A percentile compares a stretch with the other conserved stretches of the same genome.
Evolutionary conservation across 2,113 vertebrate genomes (phyloP).

Genomic region (Lontra canadensis): DNA sequence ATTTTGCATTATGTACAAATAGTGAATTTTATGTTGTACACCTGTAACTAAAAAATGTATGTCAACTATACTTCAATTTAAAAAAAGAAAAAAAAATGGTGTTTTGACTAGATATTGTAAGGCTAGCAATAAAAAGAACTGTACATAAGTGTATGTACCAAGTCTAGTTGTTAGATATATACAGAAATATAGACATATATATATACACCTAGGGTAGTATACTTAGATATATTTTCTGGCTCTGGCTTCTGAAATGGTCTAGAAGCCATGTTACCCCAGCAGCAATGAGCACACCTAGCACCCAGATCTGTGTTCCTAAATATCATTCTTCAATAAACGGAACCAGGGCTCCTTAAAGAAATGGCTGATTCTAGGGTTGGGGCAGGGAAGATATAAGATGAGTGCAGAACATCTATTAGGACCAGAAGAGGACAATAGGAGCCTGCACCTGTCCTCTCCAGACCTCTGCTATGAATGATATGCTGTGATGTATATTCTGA

Average conservation of each 20-base stretch:
- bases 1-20: background rate
- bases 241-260: background rate
- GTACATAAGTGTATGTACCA: background rate
- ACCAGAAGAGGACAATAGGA: background rate
- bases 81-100: background rate
- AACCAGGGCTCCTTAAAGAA: background rate
- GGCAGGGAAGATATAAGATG: background rate
- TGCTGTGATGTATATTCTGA: background rate
- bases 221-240: background rate
- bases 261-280: background rate
- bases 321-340: background rate
- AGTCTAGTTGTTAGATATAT: background rate
- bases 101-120: background rate
- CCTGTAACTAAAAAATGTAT: background rate
- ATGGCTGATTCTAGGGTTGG: background rate
- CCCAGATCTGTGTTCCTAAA: slow-evolving; percentile 23
- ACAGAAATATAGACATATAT: background rate
- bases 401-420: background rate
- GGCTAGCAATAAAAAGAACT: slow-evolving; percentile 17
- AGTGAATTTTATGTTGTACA: background rate
- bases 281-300: background rate
- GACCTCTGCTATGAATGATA: background rate
- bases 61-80: background rate
- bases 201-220: background rate
- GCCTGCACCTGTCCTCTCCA: background rate